These are phyloP conservation scores for Octonoba sinensis DNA, from an alignment of 2,888 invertebrate genomes.

Conservation along the genomic window DNA sequence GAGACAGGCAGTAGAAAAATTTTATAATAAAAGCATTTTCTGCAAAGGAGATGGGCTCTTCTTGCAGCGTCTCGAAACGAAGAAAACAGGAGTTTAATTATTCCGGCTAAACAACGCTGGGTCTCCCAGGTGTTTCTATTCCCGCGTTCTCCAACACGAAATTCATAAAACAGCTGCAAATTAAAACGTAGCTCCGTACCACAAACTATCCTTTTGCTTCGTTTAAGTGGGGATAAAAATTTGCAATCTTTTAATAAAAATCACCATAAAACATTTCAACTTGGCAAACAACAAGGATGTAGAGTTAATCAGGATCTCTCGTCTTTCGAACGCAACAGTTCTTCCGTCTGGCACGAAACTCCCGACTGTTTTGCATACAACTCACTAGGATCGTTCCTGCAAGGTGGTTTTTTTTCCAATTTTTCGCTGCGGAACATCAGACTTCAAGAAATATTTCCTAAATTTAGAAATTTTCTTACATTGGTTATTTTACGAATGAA, in stretches of 20 bases:
- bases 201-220: conserved; percentile 36
- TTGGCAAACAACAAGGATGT: conserved; percentile 51
- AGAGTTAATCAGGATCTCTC: conserved; percentile 50
- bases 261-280: conserved; percentile 62
- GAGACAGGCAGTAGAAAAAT: conserved; percentile 60
- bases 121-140: conserved; percentile 57
- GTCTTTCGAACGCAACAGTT: conserved; percentile 41
- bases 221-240: conserved; percentile 53
- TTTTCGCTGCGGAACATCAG: no score
- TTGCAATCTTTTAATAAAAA: conserved; percentile 62
- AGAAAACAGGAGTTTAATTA: conserved; percentile 63
- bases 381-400: conserved; percentile 1
- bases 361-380: conserved; percentile 31
- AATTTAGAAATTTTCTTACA: no score
- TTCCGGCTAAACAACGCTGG: conserved; percentile 49
- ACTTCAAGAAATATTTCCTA: no score
- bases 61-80: conserved; percentile 47
- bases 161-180: conserved; percentile 64
- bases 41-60: conserved; percentile 38
- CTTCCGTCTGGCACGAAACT: conserved; percentile 44
- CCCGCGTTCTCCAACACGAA: conserved; percentile 60
- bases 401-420: no score
- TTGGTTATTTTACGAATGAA: no score
- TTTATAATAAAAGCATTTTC: conserved; percentile 63
- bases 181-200: conserved; percentile 53